Base-by-base conservation (phyloP, 2,888 invertebrate genomes). In the Chymomyza caudatula region DNA sequence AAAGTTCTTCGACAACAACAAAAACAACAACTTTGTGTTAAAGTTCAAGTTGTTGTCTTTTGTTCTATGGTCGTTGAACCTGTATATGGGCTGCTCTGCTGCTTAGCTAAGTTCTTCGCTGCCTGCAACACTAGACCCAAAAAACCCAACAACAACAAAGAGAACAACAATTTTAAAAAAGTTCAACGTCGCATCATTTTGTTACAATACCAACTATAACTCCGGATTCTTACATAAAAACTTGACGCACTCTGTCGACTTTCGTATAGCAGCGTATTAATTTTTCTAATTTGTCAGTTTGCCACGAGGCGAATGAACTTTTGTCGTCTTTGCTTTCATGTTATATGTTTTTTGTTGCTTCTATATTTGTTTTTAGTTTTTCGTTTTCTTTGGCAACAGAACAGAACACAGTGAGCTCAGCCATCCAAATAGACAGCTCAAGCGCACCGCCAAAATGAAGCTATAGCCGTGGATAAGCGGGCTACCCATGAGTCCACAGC, bases 271-370 rank as follows among this genome's bases (percentile, higher is more conserved):
- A 73, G 80, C 67, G 84, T 82, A 82, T 85, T 82, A 82, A 82
- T 82, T 85, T 81, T 85, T 82, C 85, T 82, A 82, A 82, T 82
- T 82, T 82, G 82, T 82, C 73, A 11, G 15, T 47, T 44, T 74
- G 63, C 69, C 73, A 69, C 54, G 76, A 73, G 82, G 82, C 82
- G 82, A 82, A 82, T 85, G 82, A 82, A 82, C 82, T 85, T 76
- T 84, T 74, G 68, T 67, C 64, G 62, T 49, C 66, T 74, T 77
- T 66, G 67, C 77, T 55, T 83, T 81, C 78, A 81, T 81, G 81
- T 78, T 78, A 81, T 80, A 76, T 70, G 65, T 58, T 70, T 64
- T 62, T 63, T 60, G 58, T 69, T 58, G 17, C 8, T 59, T 22
- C 51, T 54, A 25, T 54, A 25, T 54, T 17, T 54, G 17, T 54